Percentiles rank a stretch among this genome's conserved stretches.
phyloP scores from a whole-genome alignment of 2,888 invertebrate genomes.

The Latrodectus hesperus region DNA sequence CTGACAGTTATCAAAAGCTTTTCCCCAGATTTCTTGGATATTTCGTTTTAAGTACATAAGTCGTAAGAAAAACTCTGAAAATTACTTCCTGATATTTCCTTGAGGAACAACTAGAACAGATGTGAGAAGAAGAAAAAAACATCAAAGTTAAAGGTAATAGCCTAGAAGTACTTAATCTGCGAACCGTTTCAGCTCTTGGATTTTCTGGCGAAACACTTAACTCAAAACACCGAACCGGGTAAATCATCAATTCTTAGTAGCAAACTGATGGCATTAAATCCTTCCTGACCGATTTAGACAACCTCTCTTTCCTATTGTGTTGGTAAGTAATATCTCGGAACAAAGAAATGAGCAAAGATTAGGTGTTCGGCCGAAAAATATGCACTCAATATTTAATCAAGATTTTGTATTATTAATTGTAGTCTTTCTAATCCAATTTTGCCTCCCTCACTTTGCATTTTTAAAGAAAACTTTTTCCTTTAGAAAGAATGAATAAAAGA shows the following conservation, averaged over 20 bases:
- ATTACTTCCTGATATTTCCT: constrained; percentile 60
- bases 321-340: constrained; percentile 9
- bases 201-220: constrained; percentile 38
- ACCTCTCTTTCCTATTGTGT: neutral
- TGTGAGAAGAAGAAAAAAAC: constrained; percentile 13
- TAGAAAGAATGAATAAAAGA: too few species aligned
- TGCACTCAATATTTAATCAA: neutral
- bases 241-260: constrained; percentile 46
- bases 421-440: too few species aligned
- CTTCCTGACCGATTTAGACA: constrained; percentile 32
- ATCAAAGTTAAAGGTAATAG: constrained; percentile 30
- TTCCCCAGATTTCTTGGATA: constrained; percentile 18
- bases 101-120: neutral
- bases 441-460: too few species aligned
- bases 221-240: constrained; percentile 35
- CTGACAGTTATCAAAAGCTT: constrained; percentile 12
- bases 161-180: constrained; percentile 29
- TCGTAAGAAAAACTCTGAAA: constrained; percentile 53
- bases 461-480: too few species aligned
- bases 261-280: constrained; percentile 30
- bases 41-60: constrained; percentile 46
- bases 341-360: constrained; percentile 3
- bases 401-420: too few species aligned
- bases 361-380: constrained; percentile 23
- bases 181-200: constrained; percentile 26